phyloP scores from a whole-genome alignment of 2,797 vertebrate genomes.

The Nothura maculosa region DNA sequence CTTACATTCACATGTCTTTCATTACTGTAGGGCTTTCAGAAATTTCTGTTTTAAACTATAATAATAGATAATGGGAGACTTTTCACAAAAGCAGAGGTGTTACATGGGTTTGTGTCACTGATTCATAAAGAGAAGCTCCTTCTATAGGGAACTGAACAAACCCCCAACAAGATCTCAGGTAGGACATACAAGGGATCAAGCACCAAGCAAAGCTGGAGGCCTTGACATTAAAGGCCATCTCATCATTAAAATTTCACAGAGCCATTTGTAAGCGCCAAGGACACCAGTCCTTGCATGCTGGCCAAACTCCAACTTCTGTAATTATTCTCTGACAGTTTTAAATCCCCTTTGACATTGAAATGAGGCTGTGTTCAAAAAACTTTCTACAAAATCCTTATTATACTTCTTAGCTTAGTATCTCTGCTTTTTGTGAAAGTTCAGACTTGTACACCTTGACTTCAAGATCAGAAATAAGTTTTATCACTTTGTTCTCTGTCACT shows the following conservation, averaged over 20 bases:
- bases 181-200: not conserved
- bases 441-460: not conserved
- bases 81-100: not conserved
- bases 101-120: not conserved
- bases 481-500: not conserved
- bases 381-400: not conserved
- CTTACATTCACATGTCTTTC: not conserved
- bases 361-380: not conserved
- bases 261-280: conserved; percentile 14
- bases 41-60: not conserved
- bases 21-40: not conserved
- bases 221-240: conserved; percentile 30
- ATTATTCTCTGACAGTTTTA: not conserved
- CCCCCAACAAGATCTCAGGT: not conserved
- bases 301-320: not conserved
- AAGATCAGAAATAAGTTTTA: not conserved
- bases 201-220: not conserved
- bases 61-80: not conserved
- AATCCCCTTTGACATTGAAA: conserved; percentile 13
- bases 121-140: not conserved
- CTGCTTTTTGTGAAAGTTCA: not conserved
- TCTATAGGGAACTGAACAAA: not conserved
- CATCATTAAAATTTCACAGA: conserved; percentile 51
- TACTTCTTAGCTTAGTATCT: not conserved
- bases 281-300: not conserved